A percentile compares a stretch with the other conserved stretches of the same genome.
These are phyloP conservation scores for Callosobruchus maculatus DNA, from an alignment of 2,888 invertebrate species.

Conservation along the genomic window DNA sequence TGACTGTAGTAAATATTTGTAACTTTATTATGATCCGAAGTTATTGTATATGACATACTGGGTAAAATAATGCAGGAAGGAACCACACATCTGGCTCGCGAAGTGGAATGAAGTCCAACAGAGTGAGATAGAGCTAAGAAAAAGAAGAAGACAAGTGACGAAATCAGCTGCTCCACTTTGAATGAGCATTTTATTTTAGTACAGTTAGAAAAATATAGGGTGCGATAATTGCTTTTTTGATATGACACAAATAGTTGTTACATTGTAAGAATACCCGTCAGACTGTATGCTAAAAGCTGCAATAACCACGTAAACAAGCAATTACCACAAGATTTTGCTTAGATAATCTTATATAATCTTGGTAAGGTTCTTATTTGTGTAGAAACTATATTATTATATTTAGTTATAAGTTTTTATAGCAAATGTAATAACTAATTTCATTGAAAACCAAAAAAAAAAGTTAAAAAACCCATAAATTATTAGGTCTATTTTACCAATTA, in stretches of 20 bases:
- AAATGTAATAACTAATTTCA: no score
- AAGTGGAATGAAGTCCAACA: neutral
- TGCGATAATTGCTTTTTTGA: constrained; percentile 4
- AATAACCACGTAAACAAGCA: neutral
- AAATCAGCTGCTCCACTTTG: constrained; percentile 13
- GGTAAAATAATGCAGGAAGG: neutral
- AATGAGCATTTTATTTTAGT: neutral
- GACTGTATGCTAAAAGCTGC: neutral
- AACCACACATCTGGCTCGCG: neutral
- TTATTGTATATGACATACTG: neutral
- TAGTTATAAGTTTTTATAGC: no score
- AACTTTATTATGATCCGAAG: neutral
- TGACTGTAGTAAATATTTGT: neutral
- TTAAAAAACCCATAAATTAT: no score
- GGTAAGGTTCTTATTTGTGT: neutral
- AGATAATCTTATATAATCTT: neutral
- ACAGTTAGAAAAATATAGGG: neutral
- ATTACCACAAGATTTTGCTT: neutral
- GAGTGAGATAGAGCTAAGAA: constrained; percentile 4
- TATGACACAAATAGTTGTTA: constrained; percentile 9
- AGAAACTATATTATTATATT: no score
- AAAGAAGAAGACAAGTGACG: constrained; percentile 4
- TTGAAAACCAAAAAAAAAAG: no score
- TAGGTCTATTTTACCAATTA: neutral
- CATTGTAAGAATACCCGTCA: constrained; percentile 1